A percentile compares a stretch with the other conserved stretches of the same genome.
These are phyloP conservation scores for Sus cebifrons DNA, from an alignment of 2,797 vertebrate genomes.

Conservation along the genomic window DNA sequence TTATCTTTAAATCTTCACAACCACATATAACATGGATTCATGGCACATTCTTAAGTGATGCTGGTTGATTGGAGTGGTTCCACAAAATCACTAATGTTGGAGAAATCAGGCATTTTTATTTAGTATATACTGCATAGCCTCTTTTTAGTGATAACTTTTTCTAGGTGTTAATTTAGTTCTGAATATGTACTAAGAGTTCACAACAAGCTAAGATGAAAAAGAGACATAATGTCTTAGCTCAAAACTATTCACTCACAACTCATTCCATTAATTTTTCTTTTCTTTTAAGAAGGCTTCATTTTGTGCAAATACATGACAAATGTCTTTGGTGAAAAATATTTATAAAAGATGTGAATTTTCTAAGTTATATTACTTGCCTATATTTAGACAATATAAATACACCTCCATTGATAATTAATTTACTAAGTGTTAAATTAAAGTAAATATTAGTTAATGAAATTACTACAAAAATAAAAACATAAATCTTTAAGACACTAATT, in stretches of 20 bases:
- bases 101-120: background rate
- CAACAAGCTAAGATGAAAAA: background rate
- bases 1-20: constrained; percentile 17
- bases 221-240: background rate
- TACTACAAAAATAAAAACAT: background rate
- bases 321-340: background rate
- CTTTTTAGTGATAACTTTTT: background rate
- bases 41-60: background rate
- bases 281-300: background rate
- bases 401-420: background rate
- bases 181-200: background rate
- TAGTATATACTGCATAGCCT: rapidly evolving
- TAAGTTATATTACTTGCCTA: background rate
- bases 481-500: background rate
- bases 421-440: background rate
- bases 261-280: background rate
- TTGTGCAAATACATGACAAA: background rate
- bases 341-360: background rate
- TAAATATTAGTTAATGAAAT: background rate
- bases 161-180: background rate
- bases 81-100: background rate
- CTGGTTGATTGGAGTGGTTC: background rate
- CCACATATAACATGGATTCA: background rate
- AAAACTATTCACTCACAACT: background rate
- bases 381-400: background rate